Base-by-base conservation (phyloP, 2,888 invertebrate genomes). In the Rugalucina vietnamica region DNA sequence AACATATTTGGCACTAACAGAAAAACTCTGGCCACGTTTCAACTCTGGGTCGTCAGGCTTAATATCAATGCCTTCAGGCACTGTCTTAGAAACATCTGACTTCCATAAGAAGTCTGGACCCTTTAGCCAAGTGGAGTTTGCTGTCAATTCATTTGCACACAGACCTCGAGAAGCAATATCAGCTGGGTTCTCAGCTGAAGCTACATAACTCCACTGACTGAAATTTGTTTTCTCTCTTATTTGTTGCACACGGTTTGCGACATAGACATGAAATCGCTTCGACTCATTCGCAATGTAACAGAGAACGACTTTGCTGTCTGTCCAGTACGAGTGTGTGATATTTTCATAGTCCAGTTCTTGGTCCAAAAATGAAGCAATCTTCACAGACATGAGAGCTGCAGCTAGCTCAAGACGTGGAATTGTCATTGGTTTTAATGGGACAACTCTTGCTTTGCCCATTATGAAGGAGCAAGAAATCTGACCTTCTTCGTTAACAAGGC, bases 121-220 rank as follows among this genome's bases (percentile, higher is more conserved):
- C 27, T 70, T 54, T 14, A 74, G 57, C 90, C 88, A 90, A 1
- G 14, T 27, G 10, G 88, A 71, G 21, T 88, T 87, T 27, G 87
- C 74, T 3, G 18, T 18, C 36, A 69, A 69, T 27, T 69, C 69
- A 34, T 27, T 69, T 24, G 69, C 36, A 14, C 34, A 34, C 10
- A 36, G 8, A 18, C 69, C 69, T 24, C 69, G 21, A 4, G 69
- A 69, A 3, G 69, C 69, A 69, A 29, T 36, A 24, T 69, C 69
- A 21, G 69, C 69, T 8, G 69, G 69, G 69, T 69, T 69, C 29
- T 69, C 69, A 34, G 32, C 69, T 69, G 69, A 69, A 32, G 69
- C 29, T 32, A 69, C 69, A 24, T 69, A 69, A 34, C 69, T 69
- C 69, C 32, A 69, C 69, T 69, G 69, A 27, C 18, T 34, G 8